Base-by-base conservation (phyloP, 2,888 invertebrate genomes). In the Venusia cambrica region DNA sequence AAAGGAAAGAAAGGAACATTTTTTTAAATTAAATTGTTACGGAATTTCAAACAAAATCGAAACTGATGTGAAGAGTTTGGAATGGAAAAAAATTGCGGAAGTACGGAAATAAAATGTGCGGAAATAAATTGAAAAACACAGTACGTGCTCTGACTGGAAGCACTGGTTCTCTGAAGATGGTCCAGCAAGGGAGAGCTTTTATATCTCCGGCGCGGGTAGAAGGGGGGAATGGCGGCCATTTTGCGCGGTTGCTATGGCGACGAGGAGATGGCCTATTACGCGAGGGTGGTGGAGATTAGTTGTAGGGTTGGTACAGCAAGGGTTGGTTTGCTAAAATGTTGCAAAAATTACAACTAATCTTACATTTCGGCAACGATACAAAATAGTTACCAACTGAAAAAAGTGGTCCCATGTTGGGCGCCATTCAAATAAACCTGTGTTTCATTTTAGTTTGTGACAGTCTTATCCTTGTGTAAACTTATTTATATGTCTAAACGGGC, bases 211-310 rank as follows among this genome's bases (percentile, higher is more conserved):
- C 58, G 67, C 59, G 51, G 53, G 57, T 63, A 31, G 54, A 66
- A 53, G 65, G 69, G 71, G 69, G 67, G 60, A 45, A 35, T 49
- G 58, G 62, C 85, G 69, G 85, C 85, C 85, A 85, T 85, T 79
- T 87, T 85, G 77, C 54, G 57, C 59, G 57, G 83, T 85, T 65
- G 49, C 77, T 55, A 84, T 81, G 51, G 80, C 50, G 54, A 85
- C 79, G 62, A 74, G 84, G 85, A 87, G 85, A 87, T 85, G 85
- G 85, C 84, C 85, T 85, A 87, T 87, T 87, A 87, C 72, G 71
- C 71, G 72, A 79, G 83, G 84, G 84, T 81, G 83, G 84, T 59
- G 75, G 70, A 85, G 85, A 85, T 87, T 84, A 87, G 77, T 69
- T 42, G 83, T 81, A 85, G 54, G 46, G 81, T 62, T 54, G 68